These are phyloP conservation scores for Pristionchus exspectatus DNA, from an alignment of 2,888 invertebrate species.

Conservation along the genomic window DNA sequence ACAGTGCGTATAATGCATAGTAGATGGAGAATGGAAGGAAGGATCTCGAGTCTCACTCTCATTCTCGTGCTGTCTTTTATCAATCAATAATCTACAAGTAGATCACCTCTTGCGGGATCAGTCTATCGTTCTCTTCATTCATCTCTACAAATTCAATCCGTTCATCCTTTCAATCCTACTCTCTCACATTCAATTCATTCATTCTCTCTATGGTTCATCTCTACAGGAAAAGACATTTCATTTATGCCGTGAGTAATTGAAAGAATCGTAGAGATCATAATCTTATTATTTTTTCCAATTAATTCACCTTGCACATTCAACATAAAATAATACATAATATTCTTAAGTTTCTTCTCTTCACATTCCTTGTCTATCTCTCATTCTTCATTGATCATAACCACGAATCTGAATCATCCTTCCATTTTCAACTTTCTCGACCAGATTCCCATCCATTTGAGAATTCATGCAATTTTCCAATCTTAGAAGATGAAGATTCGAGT, in stretches of 20 bases:
- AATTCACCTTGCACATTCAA: not conserved
- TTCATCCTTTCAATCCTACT: not conserved
- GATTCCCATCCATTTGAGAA: constrained; percentile 24
- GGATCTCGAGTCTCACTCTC: not conserved
- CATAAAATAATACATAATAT: not conserved
- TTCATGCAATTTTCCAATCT: constrained; percentile 14
- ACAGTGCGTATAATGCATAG: not conserved
- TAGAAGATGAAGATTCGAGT: constrained; percentile 40
- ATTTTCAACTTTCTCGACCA: not conserved
- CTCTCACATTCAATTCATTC: constrained; percentile 38
- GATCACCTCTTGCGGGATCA: not conserved
- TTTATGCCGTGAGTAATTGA: not conserved
- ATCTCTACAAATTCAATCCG: not conserved
- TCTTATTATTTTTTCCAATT: not conserved
- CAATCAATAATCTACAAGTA: not conserved
- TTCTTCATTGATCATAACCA: not conserved
- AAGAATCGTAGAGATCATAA: not conserved
- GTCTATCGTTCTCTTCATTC: not conserved
- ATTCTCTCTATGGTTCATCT: constrained; percentile 25
- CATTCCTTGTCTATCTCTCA: not conserved
- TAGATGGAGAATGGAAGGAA: not conserved
- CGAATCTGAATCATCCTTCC: not conserved
- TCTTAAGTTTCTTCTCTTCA: not conserved
- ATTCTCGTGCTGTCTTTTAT: not conserved
- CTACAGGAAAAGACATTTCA: not conserved